These are phyloP conservation scores for Cactoblastis cactorum DNA, from an alignment of 2,888 invertebrate genomes.

Conservation along the genomic window DNA sequence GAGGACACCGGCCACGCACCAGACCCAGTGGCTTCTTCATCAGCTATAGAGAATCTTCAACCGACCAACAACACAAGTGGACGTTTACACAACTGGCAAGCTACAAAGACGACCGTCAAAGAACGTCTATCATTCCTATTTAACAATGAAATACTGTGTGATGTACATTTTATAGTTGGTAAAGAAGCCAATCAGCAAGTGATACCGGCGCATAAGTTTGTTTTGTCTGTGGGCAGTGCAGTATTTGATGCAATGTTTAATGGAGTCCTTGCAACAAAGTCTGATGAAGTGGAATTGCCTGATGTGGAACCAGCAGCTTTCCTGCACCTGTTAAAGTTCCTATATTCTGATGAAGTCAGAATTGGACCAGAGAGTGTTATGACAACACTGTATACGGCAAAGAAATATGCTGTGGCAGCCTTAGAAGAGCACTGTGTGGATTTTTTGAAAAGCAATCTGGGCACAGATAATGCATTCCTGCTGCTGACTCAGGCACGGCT, in stretches of 20 bases:
- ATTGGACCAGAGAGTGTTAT: slow-evolving; percentile 92
- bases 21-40: slow-evolving; percentile 52
- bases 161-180: slow-evolving; percentile 89
- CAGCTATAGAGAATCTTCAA: slow-evolving; percentile 60
- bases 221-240: slow-evolving; percentile 89
- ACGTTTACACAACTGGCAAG: slow-evolving; percentile 83
- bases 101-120: slow-evolving; percentile 86
- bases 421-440: slow-evolving; percentile 91
- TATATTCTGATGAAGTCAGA: slow-evolving; percentile 90
- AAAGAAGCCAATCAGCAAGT: slow-evolving; percentile 83
- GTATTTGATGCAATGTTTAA: slow-evolving; percentile 94
- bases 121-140: slow-evolving; percentile 84
- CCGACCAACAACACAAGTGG: slow-evolving; percentile 66
- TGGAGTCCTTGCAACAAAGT: slow-evolving; percentile 84
- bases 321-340: slow-evolving; percentile 84
- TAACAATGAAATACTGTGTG: slow-evolving; percentile 76
- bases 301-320: slow-evolving; percentile 92
- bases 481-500: slow-evolving; percentile 87
- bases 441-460: slow-evolving; percentile 85
- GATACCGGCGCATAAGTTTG: slow-evolving; percentile 89
- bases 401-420: slow-evolving; percentile 92
- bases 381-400: slow-evolving; percentile 91
- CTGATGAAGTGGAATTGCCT: slow-evolving; percentile 87
- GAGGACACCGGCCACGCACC: slow-evolving; percentile 51
- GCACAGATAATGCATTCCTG: slow-evolving; percentile 90